These are phyloP conservation scores for Chauna torquata DNA, from an alignment of 2,113 vertebrate genomes.

Conservation along the genomic window DNA sequence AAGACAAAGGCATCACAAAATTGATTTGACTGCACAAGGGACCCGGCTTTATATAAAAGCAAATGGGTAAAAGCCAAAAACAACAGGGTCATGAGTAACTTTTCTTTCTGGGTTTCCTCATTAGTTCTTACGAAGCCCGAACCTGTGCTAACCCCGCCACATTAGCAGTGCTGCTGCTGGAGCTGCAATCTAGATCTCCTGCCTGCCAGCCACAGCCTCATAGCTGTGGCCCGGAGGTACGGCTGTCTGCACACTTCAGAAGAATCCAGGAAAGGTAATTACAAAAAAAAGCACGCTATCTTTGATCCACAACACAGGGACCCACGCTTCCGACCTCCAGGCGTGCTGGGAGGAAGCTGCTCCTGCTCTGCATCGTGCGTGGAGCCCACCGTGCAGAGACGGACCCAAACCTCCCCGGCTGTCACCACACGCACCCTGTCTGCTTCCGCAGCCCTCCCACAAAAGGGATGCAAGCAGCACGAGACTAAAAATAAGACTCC, in stretches of 20 bases:
- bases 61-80: rapidly evolving
- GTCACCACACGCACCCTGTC: background rate
- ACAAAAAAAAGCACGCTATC: background rate
- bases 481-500: background rate
- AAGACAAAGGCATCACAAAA: background rate
- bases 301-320: background rate
- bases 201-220: background rate
- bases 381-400: background rate
- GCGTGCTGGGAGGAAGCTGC: background rate
- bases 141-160: rapidly evolving
- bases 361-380: background rate
- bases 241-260: rapidly evolving
- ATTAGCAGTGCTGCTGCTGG: background rate
- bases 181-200: background rate
- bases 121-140: rapidly evolving
- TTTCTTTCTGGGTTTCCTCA: background rate
- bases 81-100: rapidly evolving
- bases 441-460: background rate
- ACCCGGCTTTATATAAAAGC: background rate
- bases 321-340: background rate
- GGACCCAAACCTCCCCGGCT: background rate
- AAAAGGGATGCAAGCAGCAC: background rate
- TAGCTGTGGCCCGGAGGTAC: background rate
- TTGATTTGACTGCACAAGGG: background rate
- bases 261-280: background rate